phyloP scores from a whole-genome alignment of 2,888 invertebrate genomes.

The Trachelus iudaicus region DNA sequence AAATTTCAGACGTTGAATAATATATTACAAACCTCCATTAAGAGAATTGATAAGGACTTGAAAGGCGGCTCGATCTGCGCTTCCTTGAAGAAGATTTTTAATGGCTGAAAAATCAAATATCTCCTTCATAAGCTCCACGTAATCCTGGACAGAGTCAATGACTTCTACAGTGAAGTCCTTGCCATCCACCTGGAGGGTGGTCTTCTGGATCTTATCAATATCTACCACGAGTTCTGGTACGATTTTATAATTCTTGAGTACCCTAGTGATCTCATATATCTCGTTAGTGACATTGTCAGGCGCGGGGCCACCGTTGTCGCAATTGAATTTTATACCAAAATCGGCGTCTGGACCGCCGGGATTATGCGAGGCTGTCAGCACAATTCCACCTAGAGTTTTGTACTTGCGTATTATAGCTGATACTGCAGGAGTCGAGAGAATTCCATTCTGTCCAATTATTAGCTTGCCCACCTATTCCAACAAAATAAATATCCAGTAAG shows the following conservation, averaged over 20 bases:
- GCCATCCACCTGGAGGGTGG: slow-evolving; percentile 73
- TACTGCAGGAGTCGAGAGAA: slow-evolving; percentile 97
- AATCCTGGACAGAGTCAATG: slow-evolving; percentile 91
- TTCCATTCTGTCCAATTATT: slow-evolving; percentile 92
- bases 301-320: slow-evolving; percentile 96
- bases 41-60: slow-evolving; percentile 92
- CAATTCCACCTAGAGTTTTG: slow-evolving; percentile 91
- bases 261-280: slow-evolving; percentile 84
- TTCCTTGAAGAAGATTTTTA: slow-evolving; percentile 78
- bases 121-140: slow-evolving; percentile 90
- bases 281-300: slow-evolving; percentile 90
- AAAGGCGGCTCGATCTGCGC: slow-evolving; percentile 75
- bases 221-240: slow-evolving; percentile 82
- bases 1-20: slow-evolving; percentile 11
- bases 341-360: slow-evolving; percentile 98
- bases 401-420: slow-evolving; percentile 93
- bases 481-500: slow-evolving; percentile 10
- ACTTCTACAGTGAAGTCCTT: slow-evolving; percentile 85
- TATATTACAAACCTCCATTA: slow-evolving; percentile 82
- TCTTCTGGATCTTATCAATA: slow-evolving; percentile 74
- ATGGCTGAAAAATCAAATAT: slow-evolving; percentile 95
- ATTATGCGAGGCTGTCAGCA: slow-evolving; percentile 98
- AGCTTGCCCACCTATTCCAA: slow-evolving; percentile 80
- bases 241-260: slow-evolving; percentile 83
- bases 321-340: slow-evolving; percentile 99